Conservation (phyloP, 2,113 vertebrate genomes). For the Hippocampus barbouri region DNA sequence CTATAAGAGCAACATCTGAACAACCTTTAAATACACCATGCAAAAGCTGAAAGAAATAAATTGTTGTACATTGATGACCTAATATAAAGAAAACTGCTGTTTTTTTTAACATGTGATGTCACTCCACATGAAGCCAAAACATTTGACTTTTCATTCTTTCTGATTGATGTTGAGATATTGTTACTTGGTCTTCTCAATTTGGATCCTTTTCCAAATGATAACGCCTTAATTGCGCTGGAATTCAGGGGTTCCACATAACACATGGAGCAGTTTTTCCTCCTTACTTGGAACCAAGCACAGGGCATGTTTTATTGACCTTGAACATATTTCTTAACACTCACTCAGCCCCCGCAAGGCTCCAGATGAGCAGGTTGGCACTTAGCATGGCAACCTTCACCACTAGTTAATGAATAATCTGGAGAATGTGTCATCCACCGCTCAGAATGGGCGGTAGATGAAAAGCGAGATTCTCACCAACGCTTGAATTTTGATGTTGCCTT, state of each 20-base stretch:
- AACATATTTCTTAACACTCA: background rate
- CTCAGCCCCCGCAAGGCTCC: background rate
- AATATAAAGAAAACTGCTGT: too few relatives aligned
- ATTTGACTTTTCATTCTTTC: too few relatives aligned
- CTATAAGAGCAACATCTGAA: too few relatives aligned
- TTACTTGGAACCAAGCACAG: background rate
- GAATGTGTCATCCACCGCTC: background rate
- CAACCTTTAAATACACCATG: too few relatives aligned
- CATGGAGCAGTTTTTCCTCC: background rate
- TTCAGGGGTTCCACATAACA: background rate
- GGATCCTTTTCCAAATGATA: too few relatives aligned
- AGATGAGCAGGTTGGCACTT: slow-evolving; percentile 1
- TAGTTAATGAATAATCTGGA: slow-evolving; percentile 2
- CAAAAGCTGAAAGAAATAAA: too few relatives aligned
- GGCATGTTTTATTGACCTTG: background rate
- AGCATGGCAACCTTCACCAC: background rate
- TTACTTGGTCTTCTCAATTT: too few relatives aligned
- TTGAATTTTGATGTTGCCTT: background rate
- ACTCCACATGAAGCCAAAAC: too few relatives aligned
- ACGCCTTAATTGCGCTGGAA: background rate
- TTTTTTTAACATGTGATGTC: too few relatives aligned
- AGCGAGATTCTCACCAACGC: background rate
- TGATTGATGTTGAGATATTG: too few relatives aligned
- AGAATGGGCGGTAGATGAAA: background rate
- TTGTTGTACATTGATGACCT: too few relatives aligned